phyloP scores from a whole-genome alignment of 1,140 invertebrate species.

The Atta texana region DNA sequence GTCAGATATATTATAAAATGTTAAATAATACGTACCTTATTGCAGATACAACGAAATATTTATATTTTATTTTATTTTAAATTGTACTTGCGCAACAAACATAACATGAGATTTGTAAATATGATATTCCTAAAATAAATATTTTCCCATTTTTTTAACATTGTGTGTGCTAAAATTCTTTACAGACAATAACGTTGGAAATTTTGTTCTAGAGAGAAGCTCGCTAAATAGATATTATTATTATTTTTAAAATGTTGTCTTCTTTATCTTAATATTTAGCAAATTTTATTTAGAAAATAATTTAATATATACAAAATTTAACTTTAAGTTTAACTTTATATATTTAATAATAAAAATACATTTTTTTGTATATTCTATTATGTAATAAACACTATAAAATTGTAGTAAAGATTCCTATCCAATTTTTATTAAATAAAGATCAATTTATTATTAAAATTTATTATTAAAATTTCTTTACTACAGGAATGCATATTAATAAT shows the following conservation, averaged over 20 bases:
- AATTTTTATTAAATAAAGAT: background rate
- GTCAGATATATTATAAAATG: background rate
- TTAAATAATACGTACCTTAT: background rate
- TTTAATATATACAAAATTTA: slow-evolving; percentile 20
- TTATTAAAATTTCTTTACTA: slow-evolving; percentile 18
- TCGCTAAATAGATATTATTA: background rate
- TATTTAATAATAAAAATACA: slow-evolving; percentile 22
- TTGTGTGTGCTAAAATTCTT: slow-evolving; percentile 25
- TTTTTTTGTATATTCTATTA: background rate
- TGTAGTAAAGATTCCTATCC: background rate
- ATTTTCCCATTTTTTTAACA: background rate
- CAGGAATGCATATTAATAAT: background rate
- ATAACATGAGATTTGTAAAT: background rate
- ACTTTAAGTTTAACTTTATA: background rate
- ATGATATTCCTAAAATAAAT: slow-evolving; percentile 11
- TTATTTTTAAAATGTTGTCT: background rate
- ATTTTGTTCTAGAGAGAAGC: background rate
- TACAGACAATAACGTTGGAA: background rate
- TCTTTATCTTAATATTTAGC: background rate
- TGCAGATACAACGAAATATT: background rate
- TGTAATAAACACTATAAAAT: background rate
- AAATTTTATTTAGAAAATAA: slow-evolving; percentile 10
- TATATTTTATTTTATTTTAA: background rate
- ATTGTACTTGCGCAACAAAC: background rate
- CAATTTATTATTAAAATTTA: background rate